Evolutionary conservation across 1,140 invertebrate species (phyloP).

Genomic region (Drosophila saltans): DNA sequence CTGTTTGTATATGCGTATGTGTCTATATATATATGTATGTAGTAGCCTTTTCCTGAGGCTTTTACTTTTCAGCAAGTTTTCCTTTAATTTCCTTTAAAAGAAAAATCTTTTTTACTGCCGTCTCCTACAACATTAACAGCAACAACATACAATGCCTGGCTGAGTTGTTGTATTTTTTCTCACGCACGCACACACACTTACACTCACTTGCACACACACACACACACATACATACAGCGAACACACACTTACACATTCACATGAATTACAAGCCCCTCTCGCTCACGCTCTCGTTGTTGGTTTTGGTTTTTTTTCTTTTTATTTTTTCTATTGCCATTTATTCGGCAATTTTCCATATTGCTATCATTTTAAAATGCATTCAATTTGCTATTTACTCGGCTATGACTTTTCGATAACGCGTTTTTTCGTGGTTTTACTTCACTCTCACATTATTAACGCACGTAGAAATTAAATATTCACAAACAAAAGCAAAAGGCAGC

Average conservation of each 20-base stretch:
- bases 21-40: constrained; percentile 20
- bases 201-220: constrained; percentile 39
- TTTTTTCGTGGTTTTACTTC: not conserved
- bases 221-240: constrained; percentile 31
- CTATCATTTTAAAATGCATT: constrained; percentile 7
- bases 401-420: not conserved
- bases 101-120: constrained; percentile 20
- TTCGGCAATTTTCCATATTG: constrained; percentile 9
- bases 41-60: constrained; percentile 45
- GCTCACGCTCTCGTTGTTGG: constrained; percentile 8
- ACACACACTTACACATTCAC: constrained; percentile 33
- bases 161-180: constrained; percentile 56
- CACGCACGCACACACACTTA: constrained; percentile 34
- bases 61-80: constrained; percentile 32
- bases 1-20: constrained; percentile 30
- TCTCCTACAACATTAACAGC: constrained; percentile 37
- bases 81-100: constrained; percentile 26
- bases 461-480: constrained; percentile 14
- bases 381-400: not conserved
- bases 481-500: constrained; percentile 13
- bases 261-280: constrained; percentile 7
- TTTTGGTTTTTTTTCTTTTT: constrained; percentile 5
- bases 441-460: constrained; percentile 2
- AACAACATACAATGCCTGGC: constrained; percentile 34
- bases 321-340: constrained; percentile 9